Conservation (phyloP, 2,888 invertebrate species). For the Nephrocerus scutellatus region DNA sequence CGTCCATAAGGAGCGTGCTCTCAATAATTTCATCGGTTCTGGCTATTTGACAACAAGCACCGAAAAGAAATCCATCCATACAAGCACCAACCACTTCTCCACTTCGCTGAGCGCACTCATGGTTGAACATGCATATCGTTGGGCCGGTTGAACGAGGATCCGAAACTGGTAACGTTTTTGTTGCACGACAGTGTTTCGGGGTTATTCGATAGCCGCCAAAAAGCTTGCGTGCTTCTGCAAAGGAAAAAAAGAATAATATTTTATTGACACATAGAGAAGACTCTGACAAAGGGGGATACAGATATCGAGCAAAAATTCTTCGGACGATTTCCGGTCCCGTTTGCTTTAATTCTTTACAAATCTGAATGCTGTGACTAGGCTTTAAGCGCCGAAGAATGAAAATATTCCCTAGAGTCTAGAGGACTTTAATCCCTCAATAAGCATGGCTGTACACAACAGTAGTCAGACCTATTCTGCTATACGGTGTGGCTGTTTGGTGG, state of each 20-base stretch:
- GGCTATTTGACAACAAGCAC: constrained; percentile 78
- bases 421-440: too few relatives aligned
- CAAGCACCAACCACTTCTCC: constrained; percentile 84
- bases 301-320: too few relatives aligned
- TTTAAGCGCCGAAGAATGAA: too few relatives aligned
- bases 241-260: constrained; percentile 1
- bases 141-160: constrained; percentile 57
- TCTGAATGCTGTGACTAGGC: too few relatives aligned
- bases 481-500: too few relatives aligned
- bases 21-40: constrained; percentile 45
- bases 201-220: constrained; percentile 84
- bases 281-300: neutral
- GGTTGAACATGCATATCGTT: constrained; percentile 89
- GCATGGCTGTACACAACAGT: too few relatives aligned
- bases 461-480: too few relatives aligned
- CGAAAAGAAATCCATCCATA: constrained; percentile 75
- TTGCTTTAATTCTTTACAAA: too few relatives aligned
- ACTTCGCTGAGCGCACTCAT: constrained; percentile 71
- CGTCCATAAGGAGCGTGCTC: constrained; percentile 42
- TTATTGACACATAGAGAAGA: neutral
- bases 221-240: constrained; percentile 56
- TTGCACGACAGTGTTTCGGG: constrained; percentile 70
- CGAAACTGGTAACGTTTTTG: constrained; percentile 54
- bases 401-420: too few relatives aligned
- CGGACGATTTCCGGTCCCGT: too few relatives aligned